Percentiles rank a stretch among this genome's conserved stretches.
Conservation (phyloP, 2,797 vertebrate genomes). For the Oryzias dopingdopingensis region DNA sequence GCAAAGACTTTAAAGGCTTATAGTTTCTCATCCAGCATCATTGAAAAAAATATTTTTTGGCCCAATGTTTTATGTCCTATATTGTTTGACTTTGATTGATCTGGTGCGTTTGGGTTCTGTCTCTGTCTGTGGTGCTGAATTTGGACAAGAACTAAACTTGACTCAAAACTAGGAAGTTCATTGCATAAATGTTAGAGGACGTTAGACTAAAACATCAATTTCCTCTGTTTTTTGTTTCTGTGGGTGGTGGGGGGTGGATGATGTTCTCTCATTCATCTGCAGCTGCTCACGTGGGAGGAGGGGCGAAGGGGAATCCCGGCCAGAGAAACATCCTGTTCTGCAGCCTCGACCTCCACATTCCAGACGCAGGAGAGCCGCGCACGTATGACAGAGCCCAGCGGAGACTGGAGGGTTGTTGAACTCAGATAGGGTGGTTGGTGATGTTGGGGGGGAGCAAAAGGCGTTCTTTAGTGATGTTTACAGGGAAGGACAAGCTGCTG, state of each 20-base stretch:
- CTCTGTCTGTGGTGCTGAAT: slow-evolving; percentile 65
- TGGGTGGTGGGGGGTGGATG: neutral
- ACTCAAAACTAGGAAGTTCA: no score
- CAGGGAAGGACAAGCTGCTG: slow-evolving; percentile 37
- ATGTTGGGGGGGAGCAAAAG: no score
- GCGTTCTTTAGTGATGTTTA: neutral
- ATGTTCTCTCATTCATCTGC: slow-evolving; percentile 24
- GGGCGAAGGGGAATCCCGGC: slow-evolving; percentile 64
- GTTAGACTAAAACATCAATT: neutral
- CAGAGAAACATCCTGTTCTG: slow-evolving; percentile 65
- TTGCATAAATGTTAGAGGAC: neutral
- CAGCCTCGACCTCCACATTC: slow-evolving; percentile 18
- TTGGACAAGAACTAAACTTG: neutral
- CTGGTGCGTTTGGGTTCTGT: neutral
- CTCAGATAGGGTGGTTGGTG: neutral
- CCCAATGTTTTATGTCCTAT: neutral
- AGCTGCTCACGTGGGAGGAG: slow-evolving; percentile 43
- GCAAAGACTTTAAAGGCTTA: no score
- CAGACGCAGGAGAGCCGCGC: slow-evolving; percentile 8
- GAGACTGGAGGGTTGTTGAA: neutral
- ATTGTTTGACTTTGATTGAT: neutral
- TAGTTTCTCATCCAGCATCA: no score
- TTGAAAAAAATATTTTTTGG: no score
- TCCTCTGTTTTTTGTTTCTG: no score
- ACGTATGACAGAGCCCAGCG: slow-evolving; percentile 23